Evolutionary conservation across 2,888 invertebrate species (phyloP).

Genomic region (Papilio elwesi): DNA sequence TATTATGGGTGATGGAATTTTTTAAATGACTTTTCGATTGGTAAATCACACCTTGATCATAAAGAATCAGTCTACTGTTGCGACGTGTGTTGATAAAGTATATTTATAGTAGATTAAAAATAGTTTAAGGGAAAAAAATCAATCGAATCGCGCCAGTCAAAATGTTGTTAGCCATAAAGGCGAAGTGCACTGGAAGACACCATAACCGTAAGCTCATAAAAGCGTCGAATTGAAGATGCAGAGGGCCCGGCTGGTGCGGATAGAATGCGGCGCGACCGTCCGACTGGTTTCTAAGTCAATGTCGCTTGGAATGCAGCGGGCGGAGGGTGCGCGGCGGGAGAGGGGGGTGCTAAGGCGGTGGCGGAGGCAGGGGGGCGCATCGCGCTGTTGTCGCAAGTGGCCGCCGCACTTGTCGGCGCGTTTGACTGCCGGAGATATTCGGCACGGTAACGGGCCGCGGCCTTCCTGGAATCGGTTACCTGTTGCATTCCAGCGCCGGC

Average conservation of each 20-base stretch:
- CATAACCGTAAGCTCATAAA: constrained; percentile 44
- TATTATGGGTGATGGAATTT: background rate
- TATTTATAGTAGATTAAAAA: background rate
- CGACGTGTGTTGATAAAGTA: background rate
- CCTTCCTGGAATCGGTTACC: constrained; percentile 84
- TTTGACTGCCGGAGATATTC: constrained; percentile 83
- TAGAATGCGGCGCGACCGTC: constrained; percentile 69
- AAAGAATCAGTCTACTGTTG: background rate
- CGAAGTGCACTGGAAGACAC: constrained; percentile 23
- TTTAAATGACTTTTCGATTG: background rate
- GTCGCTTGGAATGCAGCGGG: constrained; percentile 79
- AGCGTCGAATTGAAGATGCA: constrained; percentile 53
- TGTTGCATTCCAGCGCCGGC: constrained; percentile 81
- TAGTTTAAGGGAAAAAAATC: background rate
- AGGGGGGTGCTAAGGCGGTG: constrained; percentile 42
- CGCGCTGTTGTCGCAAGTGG: constrained; percentile 81
- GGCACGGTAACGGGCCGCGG: constrained; percentile 83
- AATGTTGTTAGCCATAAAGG: constrained; percentile 6
- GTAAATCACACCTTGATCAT: background rate
- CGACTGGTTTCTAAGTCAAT: constrained; percentile 82
- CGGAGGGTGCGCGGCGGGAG: constrained; percentile 41
- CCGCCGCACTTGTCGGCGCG: constrained; percentile 82
- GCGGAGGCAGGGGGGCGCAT: constrained; percentile 53
- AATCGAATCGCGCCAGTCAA: background rate
- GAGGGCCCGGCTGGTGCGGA: constrained; percentile 59